Conservation (phyloP, 1,140 invertebrate species). For the Chlorops oryzae region DNA sequence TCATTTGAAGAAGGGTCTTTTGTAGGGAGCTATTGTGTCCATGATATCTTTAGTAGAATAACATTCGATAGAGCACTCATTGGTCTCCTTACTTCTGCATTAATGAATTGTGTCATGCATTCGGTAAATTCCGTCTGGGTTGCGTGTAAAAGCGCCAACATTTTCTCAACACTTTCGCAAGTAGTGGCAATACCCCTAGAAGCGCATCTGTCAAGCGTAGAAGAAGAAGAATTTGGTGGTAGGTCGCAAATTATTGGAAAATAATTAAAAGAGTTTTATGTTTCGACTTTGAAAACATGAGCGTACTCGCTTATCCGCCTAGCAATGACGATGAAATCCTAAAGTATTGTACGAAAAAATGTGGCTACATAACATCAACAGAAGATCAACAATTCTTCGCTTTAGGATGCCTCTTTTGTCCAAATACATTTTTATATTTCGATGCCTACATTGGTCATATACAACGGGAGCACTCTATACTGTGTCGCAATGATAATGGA, state of each 20-base stretch:
- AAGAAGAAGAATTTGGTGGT: too few relatives aligned
- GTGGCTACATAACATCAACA: conserved; percentile 41
- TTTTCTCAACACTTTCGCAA: too few relatives aligned
- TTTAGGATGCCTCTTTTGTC: conserved; percentile 33
- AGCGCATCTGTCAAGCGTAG: too few relatives aligned
- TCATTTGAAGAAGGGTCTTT: too few relatives aligned
- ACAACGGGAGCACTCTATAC: conserved; percentile 29
- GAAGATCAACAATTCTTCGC: conserved; percentile 44
- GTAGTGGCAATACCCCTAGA: too few relatives aligned
- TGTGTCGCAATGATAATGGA: not conserved
- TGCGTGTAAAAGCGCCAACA: too few relatives aligned
- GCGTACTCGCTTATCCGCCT: conserved; percentile 44
- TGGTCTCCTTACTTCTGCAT: too few relatives aligned
- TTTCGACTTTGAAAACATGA: conserved; percentile 23
- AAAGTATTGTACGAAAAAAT: conserved; percentile 40
- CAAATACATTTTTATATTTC: conserved; percentile 42
- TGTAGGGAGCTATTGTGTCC: too few relatives aligned
- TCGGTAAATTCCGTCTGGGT: too few relatives aligned
- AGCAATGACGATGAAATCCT: conserved; percentile 44
- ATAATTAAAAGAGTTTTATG: conserved; percentile 5
- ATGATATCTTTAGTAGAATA: too few relatives aligned
- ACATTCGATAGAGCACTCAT: too few relatives aligned
- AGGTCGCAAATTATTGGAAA: conserved; percentile 10
- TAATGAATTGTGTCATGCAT: too few relatives aligned
- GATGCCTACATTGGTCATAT: conserved; percentile 44